phyloP scores from a whole-genome alignment of 2,888 invertebrate species.

The Cheilosia vernalis region DNA sequence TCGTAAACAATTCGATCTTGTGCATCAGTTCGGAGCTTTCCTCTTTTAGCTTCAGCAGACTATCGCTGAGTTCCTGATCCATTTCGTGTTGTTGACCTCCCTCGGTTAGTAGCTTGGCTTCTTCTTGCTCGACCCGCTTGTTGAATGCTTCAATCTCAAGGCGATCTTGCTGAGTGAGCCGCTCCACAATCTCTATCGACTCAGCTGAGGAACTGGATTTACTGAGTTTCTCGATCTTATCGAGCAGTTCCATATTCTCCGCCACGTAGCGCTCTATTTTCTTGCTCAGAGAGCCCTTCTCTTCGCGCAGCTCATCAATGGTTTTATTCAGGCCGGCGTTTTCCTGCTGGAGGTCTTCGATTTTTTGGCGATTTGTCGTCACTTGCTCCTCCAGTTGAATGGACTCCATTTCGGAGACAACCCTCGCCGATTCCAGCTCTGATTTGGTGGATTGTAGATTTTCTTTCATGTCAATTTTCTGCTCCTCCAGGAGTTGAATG shows the following conservation, averaged over 20 bases:
- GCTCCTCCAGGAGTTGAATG: conserved; percentile 83
- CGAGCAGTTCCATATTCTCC: conserved; percentile 90
- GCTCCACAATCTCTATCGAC: conserved; percentile 90
- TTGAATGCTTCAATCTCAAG: conserved; percentile 88
- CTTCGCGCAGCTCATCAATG: conserved; percentile 85
- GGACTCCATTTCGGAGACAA: conserved; percentile 90
- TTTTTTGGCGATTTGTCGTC: conserved; percentile 84
- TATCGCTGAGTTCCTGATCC: conserved; percentile 84
- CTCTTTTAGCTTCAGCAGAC: conserved; percentile 85
- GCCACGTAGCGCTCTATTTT: conserved; percentile 88
- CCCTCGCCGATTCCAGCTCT: conserved; percentile 87
- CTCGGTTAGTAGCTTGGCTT: conserved; percentile 49
- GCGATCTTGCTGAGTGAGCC: conserved; percentile 88
- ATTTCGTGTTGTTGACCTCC: conserved; percentile 76
- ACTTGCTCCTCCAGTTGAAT: conserved; percentile 92
- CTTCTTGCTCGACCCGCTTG: conserved; percentile 82
- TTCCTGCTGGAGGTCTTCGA: conserved; percentile 82
- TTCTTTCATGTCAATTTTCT: conserved; percentile 88
- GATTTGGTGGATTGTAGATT: conserved; percentile 85
- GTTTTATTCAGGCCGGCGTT: conserved; percentile 81
- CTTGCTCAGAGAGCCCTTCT: conserved; percentile 86
- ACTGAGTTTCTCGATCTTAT: conserved; percentile 89
- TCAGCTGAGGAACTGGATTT: conserved; percentile 89
- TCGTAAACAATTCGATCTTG: conserved; percentile 88
- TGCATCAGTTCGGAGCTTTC: conserved; percentile 87